phyloP scores from a whole-genome alignment of 2,797 vertebrate genomes.

The Leucoraja ocellata region DNA sequence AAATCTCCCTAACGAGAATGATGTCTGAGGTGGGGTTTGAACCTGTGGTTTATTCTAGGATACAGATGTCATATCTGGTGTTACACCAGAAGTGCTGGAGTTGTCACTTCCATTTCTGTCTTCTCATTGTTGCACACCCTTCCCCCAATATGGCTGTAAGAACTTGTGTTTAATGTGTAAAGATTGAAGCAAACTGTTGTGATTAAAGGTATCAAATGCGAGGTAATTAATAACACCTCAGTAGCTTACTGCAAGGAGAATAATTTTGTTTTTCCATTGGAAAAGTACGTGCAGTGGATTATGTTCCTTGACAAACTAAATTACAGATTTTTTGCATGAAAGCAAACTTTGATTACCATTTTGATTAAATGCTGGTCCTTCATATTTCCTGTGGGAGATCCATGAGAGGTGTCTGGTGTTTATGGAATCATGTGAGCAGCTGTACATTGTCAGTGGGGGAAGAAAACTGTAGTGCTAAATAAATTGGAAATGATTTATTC shows the following conservation, averaged over 20 bases:
- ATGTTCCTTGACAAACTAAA: not conserved
- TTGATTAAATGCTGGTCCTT: not conserved
- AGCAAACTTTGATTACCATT: not conserved
- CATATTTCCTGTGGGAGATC: not conserved
- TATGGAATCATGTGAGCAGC: not conserved
- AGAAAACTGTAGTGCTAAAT: not conserved
- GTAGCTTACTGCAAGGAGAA: not conserved
- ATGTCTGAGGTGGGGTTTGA: not conserved
- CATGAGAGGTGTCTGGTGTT: not conserved
- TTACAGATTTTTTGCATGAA: not conserved
- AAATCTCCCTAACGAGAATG: too few relatives aligned
- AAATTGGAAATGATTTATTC: not conserved
- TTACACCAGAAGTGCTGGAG: not conserved
- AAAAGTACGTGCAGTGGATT: not conserved
- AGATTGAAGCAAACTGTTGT: not conserved
- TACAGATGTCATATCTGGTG: too few relatives aligned
- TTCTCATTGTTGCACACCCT: not conserved
- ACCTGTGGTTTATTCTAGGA: not conserved
- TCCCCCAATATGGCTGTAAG: not conserved
- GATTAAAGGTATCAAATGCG: not conserved
- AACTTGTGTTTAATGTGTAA: not conserved
- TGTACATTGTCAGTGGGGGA: not conserved
- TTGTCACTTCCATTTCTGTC: not conserved
- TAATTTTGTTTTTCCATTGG: not conserved
- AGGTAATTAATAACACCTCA: not conserved